Conservation (phyloP, 2,888 invertebrate genomes). For the Pterobdella sp. region DNA sequence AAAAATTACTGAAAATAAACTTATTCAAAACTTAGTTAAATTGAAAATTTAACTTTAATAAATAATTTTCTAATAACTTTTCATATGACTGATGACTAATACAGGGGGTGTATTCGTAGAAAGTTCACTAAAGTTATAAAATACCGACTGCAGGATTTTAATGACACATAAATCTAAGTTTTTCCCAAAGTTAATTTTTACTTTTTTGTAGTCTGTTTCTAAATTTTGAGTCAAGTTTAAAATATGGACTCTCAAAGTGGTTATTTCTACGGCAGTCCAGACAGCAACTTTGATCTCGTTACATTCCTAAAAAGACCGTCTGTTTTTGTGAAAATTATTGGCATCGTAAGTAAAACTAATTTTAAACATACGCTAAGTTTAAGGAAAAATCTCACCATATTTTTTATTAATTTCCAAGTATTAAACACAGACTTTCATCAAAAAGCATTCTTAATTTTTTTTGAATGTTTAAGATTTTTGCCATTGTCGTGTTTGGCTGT, state of each 20-base stretch:
- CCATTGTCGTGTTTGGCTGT: slow-evolving; percentile 89
- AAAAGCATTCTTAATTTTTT: not conserved
- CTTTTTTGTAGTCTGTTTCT: not conserved
- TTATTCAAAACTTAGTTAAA: too few species aligned
- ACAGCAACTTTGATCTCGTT: slow-evolving; percentile 15
- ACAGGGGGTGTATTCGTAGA: not conserved
- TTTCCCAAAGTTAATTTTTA: not conserved
- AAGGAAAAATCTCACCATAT: not conserved
- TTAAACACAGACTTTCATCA: not conserved
- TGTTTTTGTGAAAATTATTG: slow-evolving; percentile 20
- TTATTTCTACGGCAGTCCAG: slow-evolving; percentile 9
- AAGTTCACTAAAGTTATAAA: not conserved
- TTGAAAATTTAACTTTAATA: too few species aligned
- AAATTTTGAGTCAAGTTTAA: not conserved
- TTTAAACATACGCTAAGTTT: not conserved
- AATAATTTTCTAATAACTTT: too few species aligned
- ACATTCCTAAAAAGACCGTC: slow-evolving; percentile 10
- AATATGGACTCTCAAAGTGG: slow-evolving; percentile 5
- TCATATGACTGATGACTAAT: slow-evolving; percentile 10
- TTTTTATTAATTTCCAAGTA: too few species aligned
- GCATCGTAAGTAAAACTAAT: slow-evolving; percentile 15
- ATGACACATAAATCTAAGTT: too few species aligned
- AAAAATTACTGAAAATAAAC: too few species aligned
- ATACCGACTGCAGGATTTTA: not conserved
- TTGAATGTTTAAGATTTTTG: slow-evolving; percentile 69